phyloP scores from a whole-genome alignment of 1,140 invertebrate genomes.

The Batillaria attramentaria region DNA sequence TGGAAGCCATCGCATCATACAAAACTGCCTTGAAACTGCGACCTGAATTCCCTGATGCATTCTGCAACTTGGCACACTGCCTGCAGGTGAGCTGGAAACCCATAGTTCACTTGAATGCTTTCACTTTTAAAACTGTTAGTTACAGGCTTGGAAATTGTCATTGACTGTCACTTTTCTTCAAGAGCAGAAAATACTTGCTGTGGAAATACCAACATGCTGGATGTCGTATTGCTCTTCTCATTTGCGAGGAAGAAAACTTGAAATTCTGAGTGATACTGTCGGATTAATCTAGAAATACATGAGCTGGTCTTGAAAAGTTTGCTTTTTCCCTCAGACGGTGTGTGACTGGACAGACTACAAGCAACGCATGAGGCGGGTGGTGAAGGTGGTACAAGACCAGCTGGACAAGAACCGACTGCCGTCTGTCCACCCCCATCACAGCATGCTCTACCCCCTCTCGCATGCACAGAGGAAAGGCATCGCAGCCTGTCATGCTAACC shows the following conservation, averaged over 20 bases:
- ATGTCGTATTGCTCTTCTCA: too few relatives aligned
- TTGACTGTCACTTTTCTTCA: too few relatives aligned
- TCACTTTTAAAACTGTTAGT: too few relatives aligned
- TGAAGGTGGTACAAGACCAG: conserved; percentile 96
- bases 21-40: conserved; percentile 96
- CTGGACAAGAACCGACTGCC: conserved; percentile 94
- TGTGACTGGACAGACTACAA: conserved; percentile 99
- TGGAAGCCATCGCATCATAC: conserved; percentile 98
- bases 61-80: conserved; percentile 99
- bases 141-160: too few relatives aligned
- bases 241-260: too few relatives aligned
- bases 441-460: conserved; percentile 98
- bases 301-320: neutral
- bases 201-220: too few relatives aligned
- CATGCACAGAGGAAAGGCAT: conserved; percentile 96
- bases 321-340: conserved; percentile 79
- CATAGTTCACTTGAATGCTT: neutral
- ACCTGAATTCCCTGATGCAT: conserved; percentile 99
- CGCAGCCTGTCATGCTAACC: conserved; percentile 94
- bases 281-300: too few relatives aligned
- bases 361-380: conserved; percentile 93
- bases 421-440: conserved; percentile 99
- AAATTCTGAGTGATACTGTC: too few relatives aligned
- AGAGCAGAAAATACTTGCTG: too few relatives aligned
- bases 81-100: conserved; percentile 78